phyloP scores from a whole-genome alignment of 2,113 vertebrate genomes.

The Gavia stellata region DNA sequence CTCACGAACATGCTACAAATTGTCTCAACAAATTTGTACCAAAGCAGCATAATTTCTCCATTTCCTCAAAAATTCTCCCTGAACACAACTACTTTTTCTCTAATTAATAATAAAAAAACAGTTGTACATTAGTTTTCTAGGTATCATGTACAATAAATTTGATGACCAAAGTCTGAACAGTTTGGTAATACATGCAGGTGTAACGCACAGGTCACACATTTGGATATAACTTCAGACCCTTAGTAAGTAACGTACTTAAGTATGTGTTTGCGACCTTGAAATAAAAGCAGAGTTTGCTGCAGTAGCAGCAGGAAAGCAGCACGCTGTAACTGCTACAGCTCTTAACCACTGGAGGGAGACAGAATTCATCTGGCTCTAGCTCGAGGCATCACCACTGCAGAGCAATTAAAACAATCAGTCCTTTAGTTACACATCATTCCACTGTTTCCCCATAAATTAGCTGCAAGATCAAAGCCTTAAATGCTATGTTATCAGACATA shows the following conservation, averaged over 20 bases:
- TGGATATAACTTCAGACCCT: rapidly evolving
- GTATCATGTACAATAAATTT: rapidly evolving
- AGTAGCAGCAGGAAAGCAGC: neutral
- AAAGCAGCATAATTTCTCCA: neutral
- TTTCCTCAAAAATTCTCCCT: neutral
- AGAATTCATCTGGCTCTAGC: neutral
- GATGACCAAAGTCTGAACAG: neutral
- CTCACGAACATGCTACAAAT: neutral
- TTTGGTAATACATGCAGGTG: neutral
- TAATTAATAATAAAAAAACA: neutral
- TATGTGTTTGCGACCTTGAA: neutral
- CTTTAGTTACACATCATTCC: neutral
- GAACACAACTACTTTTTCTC: neutral
- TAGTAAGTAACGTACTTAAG: neutral
- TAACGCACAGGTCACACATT: rapidly evolving
- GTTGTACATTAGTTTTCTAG: neutral
- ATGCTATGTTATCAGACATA: neutral
- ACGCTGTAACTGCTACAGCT: neutral
- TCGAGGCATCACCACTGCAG: neutral
- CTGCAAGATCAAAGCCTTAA: neutral
- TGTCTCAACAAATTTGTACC: neutral
- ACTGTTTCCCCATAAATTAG: neutral
- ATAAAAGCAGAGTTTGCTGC: neutral
- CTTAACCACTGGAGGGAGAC: neutral
- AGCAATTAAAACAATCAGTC: neutral